Base-by-base conservation (phyloP, 2,113 vertebrate genomes). In the Ceuthmochares aereus region DNA sequence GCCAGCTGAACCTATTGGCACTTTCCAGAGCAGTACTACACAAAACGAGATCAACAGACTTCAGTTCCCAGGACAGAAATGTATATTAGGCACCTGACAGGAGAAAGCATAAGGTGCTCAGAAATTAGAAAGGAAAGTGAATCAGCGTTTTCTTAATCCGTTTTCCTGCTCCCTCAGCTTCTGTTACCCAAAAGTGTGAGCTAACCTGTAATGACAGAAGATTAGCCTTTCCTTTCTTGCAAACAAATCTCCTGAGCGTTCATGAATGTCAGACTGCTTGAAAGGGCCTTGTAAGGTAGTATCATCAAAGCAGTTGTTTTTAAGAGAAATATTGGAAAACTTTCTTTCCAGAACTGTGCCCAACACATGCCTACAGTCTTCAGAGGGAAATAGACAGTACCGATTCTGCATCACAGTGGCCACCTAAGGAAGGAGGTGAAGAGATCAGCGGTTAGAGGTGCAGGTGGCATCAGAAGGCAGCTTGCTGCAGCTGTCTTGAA, bases 111-210 rank as follows among this genome's bases (percentile, higher is more conserved):
- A 56, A 0, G 0, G 56, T 78, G 73, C 52, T 92, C 59, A 84
- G 63, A 93, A 88, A 88, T 70, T 22, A 80, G 14, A 89, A 15
- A 76, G 23, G 30, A 85, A 88, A 95, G 26, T 67, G 23, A 94
- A 51, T 76, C n/a, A 17, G 30, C 26, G 22, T 67, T 89, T 88
- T 75, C 82, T 86, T 96, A 72, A 90, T 83, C 21, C 15, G 32
- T 90, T 94, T 85, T 47, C 68, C 55, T 90, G 11, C 47, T 73
- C 47, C 64, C 47, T 88, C 56, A 72, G 55, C n/a, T 93, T 95
- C 86, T 88, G 56, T 86, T 86, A 80, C 62, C 14, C 27, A 18
- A 54, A 75, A 69, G 67, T 66, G 47, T 87, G 54, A 84, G 78
- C 62, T 55, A 78, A 76, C 29, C 17, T 76, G 17, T 83, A 63